Base-by-base conservation (phyloP, 2,113 vertebrate genomes). In the Eulacestoma nigropectus region DNA sequence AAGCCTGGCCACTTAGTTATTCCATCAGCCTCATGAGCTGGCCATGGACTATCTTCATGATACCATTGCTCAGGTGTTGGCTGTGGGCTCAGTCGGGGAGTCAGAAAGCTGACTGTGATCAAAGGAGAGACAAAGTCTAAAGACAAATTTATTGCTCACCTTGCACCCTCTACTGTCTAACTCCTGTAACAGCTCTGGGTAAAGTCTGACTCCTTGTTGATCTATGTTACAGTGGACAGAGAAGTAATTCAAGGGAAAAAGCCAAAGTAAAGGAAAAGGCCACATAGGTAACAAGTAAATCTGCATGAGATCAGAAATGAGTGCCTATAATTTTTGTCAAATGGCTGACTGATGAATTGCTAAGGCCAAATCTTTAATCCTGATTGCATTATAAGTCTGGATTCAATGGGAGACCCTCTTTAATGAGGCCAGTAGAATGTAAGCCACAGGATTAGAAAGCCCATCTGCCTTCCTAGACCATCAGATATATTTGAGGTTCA, bases 91-190 rank as follows among this genome's bases (percentile, higher is more conserved):
- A 30, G 35, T 19, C 32, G 8, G 23, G 49, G 41, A 46, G 14
- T 44, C 32, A 86, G 55, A 67, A 85, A 95, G 41, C 47, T 44
- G 65, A 86, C 59, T 47, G 23, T 44, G 70, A 82, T 25, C 22
- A 26, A 22, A 92, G 16, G 19, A 30, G 18, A 74, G 29, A 29
- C 26, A 32, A 35, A 0, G 4, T 10, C 26, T 32, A 44, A 67
- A 67, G n/a, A 47, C 4, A 53, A 78, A 92, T 89, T 95, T 74
- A 68, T 90, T 96, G 96, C 87, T 97, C 97, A 84, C 86, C 62
- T 82, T 97, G 95, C 95, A 94, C 97, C 97, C 98, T 98, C 98
- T 98, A 86, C 98, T 97, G 98, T 87, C 79, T 68, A 23, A 74
- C 19, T 89, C 26, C 53, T 72, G 9, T 35, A 94, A 84, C 30